phyloP scores from a whole-genome alignment of 2,797 vertebrate species.

The Galagoides demidoff region DNA sequence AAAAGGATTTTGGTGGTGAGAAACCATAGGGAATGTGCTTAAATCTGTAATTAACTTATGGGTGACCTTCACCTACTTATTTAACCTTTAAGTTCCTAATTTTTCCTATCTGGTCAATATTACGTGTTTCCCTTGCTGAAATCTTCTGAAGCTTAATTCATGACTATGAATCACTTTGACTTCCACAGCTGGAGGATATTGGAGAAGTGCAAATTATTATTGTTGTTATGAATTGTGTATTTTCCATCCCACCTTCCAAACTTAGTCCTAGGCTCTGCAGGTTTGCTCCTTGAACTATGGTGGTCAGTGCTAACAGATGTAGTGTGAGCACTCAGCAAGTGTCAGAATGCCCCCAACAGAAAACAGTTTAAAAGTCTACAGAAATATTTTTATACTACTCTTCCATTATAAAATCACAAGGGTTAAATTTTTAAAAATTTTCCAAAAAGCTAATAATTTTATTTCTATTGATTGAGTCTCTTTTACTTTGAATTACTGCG shows the following conservation, averaged over 20 bases:
- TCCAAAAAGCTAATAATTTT: neutral
- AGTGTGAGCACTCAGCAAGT: constrained; percentile 28
- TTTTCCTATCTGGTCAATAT: constrained; percentile 32
- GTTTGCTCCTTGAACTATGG: neutral
- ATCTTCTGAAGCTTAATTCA: constrained; percentile 61
- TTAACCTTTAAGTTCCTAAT: neutral
- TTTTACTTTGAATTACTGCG: neutral
- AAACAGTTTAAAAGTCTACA: neutral
- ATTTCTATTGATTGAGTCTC: neutral
- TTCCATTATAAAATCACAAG: neutral
- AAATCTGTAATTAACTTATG: constrained; percentile 41
- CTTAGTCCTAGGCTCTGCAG: constrained; percentile 36
- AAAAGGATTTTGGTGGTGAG: neutral
- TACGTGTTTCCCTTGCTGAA: constrained; percentile 17
- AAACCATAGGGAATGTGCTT: neutral
- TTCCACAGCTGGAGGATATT: constrained; percentile 45
- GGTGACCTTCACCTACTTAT: neutral
- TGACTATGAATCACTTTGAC: constrained; percentile 14
- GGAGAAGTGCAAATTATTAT: constrained; percentile 68
- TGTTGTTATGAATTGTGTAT: constrained; percentile 75
- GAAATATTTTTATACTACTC: neutral
- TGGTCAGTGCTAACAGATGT: constrained; percentile 65
- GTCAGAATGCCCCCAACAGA: neutral
- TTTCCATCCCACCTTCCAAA: constrained; percentile 20
- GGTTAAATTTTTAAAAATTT: constrained; percentile 3